phyloP scores from a whole-genome alignment of 2,797 vertebrate species.

The Sarcoramphus papa region DNA sequence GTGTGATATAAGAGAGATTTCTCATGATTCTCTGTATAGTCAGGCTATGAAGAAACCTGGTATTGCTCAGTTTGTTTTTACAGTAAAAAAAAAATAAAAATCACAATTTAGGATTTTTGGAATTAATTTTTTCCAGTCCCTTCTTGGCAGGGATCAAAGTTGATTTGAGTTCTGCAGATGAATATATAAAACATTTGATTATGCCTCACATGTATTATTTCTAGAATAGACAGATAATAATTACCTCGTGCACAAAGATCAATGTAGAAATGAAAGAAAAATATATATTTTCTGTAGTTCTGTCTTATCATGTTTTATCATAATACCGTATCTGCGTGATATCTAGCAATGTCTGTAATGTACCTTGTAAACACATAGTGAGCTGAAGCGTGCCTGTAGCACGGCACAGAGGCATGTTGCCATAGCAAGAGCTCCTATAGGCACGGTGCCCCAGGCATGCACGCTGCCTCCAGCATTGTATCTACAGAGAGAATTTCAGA shows the following conservation, averaged over 20 bases:
- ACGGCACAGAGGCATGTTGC: rapidly evolving
- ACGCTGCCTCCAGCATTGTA: neutral
- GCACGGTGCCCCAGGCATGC: rapidly evolving
- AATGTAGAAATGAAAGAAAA: neutral
- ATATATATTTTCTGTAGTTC: neutral
- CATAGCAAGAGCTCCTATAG: neutral
- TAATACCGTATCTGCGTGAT: rapidly evolving
- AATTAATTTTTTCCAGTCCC: neutral
- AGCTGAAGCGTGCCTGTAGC: rapidly evolving
- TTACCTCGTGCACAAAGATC: neutral
- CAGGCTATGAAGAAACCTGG: neutral
- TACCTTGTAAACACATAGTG: rapidly evolving
- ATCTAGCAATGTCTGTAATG: neutral
- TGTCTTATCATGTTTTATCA: neutral
- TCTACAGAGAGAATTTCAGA: neutral
- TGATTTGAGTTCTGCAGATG: neutral
- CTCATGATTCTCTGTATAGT: neutral
- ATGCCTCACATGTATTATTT: neutral
- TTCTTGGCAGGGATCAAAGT: neutral
- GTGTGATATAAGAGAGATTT: neutral
- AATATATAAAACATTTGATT: neutral
- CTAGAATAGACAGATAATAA: neutral
- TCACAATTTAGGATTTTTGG: neutral
- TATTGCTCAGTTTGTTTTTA: neutral
- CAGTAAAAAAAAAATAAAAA: neutral